Evolutionary conservation across 2,888 invertebrate genomes (phyloP).

Genomic region (Monoplex corrugatus): DNA sequence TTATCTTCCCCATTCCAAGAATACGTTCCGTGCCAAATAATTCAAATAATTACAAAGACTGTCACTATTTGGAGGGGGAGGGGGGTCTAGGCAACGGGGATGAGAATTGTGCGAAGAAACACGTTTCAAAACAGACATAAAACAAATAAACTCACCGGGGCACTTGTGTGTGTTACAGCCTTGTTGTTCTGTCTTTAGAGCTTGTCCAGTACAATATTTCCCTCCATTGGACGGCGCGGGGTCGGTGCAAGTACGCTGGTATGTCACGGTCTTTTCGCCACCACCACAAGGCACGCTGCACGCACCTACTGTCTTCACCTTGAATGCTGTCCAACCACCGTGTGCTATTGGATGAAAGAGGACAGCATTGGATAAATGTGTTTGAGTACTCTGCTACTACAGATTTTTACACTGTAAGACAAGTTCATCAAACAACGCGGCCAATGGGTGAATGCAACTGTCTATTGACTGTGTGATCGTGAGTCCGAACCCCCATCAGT

Average conservation of each 20-base stretch:
- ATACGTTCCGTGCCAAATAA: too few species aligned
- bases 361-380: not conserved
- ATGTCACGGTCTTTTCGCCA: constrained; percentile 25
- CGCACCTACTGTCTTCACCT: not conserved
- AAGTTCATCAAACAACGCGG: too few species aligned
- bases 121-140: too few species aligned
- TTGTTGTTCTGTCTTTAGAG: not conserved
- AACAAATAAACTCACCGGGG: constrained; percentile 46
- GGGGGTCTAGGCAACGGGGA: too few species aligned
- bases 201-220: constrained; percentile 36
- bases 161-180: constrained; percentile 47
- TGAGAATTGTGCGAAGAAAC: too few species aligned
- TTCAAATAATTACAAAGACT: too few species aligned
- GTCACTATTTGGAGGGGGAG: too few species aligned
- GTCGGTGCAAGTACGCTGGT: constrained; percentile 41
- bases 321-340: constrained; percentile 48
- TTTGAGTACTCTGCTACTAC: not conserved
- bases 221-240: constrained; percentile 49
- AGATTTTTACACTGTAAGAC: too few species aligned
- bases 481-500: too few species aligned
- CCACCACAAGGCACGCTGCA: constrained; percentile 51
- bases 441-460: too few species aligned
- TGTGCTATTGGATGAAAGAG: constrained; percentile 3
- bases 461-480: too few species aligned
- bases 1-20: too few species aligned